A percentile compares a stretch with the other conserved stretches of the same genome.
Conservation (phyloP, 2,113 vertebrate species). For the Leuciscus idus region DNA sequence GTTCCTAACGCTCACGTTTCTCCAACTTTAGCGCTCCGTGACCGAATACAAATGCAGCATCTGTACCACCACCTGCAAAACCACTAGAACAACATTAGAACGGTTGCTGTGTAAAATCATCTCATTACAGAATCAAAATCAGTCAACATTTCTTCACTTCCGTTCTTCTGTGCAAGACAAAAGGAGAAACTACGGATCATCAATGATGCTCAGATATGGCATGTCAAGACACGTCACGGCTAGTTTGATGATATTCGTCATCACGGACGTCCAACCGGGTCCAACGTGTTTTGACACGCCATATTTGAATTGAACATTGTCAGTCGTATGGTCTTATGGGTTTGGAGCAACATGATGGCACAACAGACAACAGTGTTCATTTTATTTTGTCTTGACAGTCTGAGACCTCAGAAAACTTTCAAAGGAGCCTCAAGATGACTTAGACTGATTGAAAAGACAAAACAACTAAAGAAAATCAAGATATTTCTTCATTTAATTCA, state of each 20-base stretch:
- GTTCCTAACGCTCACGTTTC: not conserved
- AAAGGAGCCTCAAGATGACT: not conserved
- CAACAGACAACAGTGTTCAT: too few species aligned
- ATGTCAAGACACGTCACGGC: not conserved
- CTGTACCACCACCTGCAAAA: not conserved
- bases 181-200: not conserved
- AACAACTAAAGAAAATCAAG: not conserved
- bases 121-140: not conserved
- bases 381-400: not conserved
- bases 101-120: not conserved
- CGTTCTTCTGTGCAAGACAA: not conserved
- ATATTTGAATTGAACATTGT: not conserved
- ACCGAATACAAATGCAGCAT: not conserved
- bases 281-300: not conserved
- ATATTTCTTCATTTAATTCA: not conserved
- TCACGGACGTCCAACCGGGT: not conserved
- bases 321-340: too few species aligned
- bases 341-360: too few species aligned
- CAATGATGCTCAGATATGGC: not conserved
- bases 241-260: not conserved
- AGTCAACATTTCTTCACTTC: not conserved
- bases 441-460: not conserved
- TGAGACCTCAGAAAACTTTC: not conserved
- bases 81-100: not conserved
- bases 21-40: not conserved